Conservation (phyloP, 2,888 invertebrate species). For the Agrochola lota region DNA sequence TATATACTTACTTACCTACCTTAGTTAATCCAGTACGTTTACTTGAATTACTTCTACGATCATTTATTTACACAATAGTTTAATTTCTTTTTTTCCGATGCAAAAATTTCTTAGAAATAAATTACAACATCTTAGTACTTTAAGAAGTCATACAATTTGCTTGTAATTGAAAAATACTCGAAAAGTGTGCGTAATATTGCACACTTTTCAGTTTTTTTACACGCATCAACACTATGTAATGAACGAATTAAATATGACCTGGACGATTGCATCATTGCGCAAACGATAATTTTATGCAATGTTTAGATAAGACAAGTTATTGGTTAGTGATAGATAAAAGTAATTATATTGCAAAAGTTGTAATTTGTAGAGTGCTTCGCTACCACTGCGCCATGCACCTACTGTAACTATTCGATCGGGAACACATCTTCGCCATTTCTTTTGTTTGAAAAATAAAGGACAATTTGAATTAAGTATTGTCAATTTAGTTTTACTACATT, state of each 20-base stretch:
- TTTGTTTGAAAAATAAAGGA: background rate
- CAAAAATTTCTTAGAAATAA: background rate
- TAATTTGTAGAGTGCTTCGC: background rate
- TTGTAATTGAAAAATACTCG: background rate
- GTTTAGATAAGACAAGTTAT: background rate
- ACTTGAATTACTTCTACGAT: background rate
- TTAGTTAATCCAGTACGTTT: background rate
- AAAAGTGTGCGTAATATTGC: slow-evolving; percentile 5
- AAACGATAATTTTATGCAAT: slow-evolving; percentile 16
- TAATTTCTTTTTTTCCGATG: background rate
- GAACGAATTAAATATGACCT: slow-evolving; percentile 1
- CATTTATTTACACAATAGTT: background rate
- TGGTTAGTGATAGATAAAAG: background rate
- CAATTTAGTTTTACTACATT: background rate
- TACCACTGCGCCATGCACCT: too few relatives aligned
- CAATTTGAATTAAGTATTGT: background rate
- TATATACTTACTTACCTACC: background rate
- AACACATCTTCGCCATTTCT: background rate
- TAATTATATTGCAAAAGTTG: background rate
- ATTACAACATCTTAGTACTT: slow-evolving; percentile 16
- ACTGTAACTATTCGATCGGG: background rate
- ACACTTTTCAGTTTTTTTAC: slow-evolving; percentile 20
- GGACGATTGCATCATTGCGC: slow-evolving; percentile 14
- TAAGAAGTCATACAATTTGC: slow-evolving; percentile 5
- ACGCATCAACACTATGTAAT: slow-evolving; percentile 1